phyloP scores from a whole-genome alignment of 2,797 vertebrate genomes.

The Delichon dasypus region DNA sequence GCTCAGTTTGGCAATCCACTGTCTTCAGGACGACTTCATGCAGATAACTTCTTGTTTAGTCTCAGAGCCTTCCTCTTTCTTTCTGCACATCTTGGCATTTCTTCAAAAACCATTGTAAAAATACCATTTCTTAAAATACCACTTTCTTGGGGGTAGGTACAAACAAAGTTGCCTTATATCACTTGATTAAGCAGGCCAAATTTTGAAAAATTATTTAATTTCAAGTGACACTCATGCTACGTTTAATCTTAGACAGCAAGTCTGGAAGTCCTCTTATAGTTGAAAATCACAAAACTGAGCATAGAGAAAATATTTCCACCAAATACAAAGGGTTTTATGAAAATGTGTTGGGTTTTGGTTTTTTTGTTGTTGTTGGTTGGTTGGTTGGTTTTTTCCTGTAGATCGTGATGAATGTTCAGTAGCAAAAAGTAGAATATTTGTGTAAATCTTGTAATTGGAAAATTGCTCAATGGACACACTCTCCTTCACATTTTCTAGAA shows the following conservation, averaged over 20 bases:
- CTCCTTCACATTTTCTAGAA: background rate
- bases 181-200: background rate
- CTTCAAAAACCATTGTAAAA: background rate
- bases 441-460: background rate
- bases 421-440: background rate
- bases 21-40: background rate
- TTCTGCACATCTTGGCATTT: slow-evolving; percentile 9
- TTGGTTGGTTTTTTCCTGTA: background rate
- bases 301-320: background rate
- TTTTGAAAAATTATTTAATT: background rate
- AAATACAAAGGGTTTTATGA: background rate
- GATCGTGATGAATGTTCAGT: background rate
- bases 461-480: background rate
- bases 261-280: background rate
- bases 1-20: background rate
- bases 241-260: background rate
- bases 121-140: background rate
- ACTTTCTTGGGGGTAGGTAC: background rate
- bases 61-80: slow-evolving; percentile 49
- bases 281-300: background rate
- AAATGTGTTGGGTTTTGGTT: background rate
- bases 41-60: slow-evolving; percentile 19
- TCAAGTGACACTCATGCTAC: background rate
- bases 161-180: background rate
- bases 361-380: no score